Evolutionary conservation across 2,888 invertebrate genomes (phyloP), one percentile per base, ranked within the genome.

Genomic region (Drosophila phalerata): DNA sequence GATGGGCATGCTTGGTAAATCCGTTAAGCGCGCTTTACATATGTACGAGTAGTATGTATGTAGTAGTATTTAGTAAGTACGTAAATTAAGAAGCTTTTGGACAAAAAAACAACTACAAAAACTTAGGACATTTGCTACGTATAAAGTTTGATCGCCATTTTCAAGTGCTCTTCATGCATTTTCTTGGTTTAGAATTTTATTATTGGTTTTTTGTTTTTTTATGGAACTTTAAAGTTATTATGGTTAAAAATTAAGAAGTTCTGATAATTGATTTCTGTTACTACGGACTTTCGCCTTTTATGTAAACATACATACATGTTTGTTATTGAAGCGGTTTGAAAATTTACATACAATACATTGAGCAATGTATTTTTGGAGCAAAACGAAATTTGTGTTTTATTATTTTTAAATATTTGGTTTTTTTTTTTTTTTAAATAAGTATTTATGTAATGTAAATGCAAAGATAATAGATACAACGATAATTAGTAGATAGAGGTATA

Each of bases 141-240:
- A 81, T 72, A 51, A 70, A 67, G 66, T 69, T 82, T 75, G 69
- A 72, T 79, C 75, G 76, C 76, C 86, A 74, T 76, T 77, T 89
- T 86, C 66, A 81, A 82, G 91, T 90, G 90, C 91, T 90, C 68
- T 90, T 90, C 90, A 90, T 90, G 90, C 90, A 90, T 88, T 82
- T 79, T 69, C 58, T 73, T 71, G 67, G 52, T 69, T 75, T 74
- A 49, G 42, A 57, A 55, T 69, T 52, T 58, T 28, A 0, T 45
- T 25, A 64, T 45, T n/a, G n/a, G n/a, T n/a, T 55, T 57, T 70
- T 49, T 43, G 2, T 30, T 64, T 74, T 72, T 48, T 40, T 71
- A 63, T 60, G 55, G 52, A 65, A 73, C 65, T 55, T 63, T 61
- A 68, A 56, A 66, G 28, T 71, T 65, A 19, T 68, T 77, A 77